Conservation (phyloP, 2,797 vertebrate species). For the Epinephelus coioides region DNA sequence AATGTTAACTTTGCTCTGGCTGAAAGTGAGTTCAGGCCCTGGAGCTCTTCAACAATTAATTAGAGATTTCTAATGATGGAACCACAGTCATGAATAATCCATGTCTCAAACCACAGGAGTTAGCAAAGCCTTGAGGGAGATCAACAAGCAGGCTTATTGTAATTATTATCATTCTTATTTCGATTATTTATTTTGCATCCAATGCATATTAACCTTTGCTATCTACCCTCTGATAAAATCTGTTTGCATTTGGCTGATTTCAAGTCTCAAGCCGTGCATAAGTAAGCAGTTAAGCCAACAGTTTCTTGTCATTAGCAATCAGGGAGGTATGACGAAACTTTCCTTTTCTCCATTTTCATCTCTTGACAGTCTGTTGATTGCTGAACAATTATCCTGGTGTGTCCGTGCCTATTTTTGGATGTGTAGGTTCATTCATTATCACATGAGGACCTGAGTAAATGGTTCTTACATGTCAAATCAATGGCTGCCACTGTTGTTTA, state of each 20-base stretch:
- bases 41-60: constrained; percentile 68
- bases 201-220: constrained; percentile 56
- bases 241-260: constrained; percentile 57
- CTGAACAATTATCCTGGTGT: background rate
- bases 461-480: background rate
- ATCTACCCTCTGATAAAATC: constrained; percentile 53
- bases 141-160: constrained; percentile 67
- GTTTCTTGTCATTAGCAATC: constrained; percentile 59
- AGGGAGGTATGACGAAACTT: constrained; percentile 10
- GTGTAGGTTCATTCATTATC: background rate
- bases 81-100: constrained; percentile 75
- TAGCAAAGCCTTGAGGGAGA: constrained; percentile 57
- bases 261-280: constrained; percentile 48
- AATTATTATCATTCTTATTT: constrained; percentile 53
- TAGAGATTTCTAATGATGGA: constrained; percentile 73
- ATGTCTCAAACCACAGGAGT: constrained; percentile 62
- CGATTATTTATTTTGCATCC: constrained; percentile 48
- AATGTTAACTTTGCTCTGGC: constrained; percentile 58
- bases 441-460: background rate
- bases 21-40: constrained; percentile 58
- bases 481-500: background rate
- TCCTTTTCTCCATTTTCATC: background rate
- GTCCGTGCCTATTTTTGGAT: background rate
- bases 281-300: constrained; percentile 52
- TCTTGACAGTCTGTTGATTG: background rate